phyloP scores from a whole-genome alignment of 2,113 vertebrate species.

The Carlito syrichta region DNA sequence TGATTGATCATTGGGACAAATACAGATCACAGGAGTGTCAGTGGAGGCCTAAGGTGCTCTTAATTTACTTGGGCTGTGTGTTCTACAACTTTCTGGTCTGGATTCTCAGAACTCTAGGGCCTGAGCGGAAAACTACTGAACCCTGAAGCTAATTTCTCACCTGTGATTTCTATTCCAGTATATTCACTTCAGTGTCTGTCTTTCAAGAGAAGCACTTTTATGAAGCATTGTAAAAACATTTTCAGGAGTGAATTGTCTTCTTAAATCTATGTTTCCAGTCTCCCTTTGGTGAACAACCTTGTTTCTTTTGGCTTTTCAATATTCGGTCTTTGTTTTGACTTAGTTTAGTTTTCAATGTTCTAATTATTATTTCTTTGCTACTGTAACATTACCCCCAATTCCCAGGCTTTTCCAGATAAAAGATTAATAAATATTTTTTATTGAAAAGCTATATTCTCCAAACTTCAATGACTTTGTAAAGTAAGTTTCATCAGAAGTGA shows the following conservation, averaged over 20 bases:
- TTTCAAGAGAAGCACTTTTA: background rate
- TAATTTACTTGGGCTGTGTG: background rate
- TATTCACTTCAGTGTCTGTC: background rate
- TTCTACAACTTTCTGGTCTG: too few species aligned
- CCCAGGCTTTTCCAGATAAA: background rate
- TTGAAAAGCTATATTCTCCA: conserved; percentile 26
- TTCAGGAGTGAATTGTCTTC: background rate
- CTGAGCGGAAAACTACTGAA: background rate
- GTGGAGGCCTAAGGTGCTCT: fast-evolving
- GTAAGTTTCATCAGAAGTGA: conserved; percentile 23
- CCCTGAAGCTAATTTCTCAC: background rate
- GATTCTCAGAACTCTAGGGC: background rate
- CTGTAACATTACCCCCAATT: background rate
- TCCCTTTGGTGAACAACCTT: background rate
- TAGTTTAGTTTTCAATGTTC: background rate
- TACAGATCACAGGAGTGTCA: background rate
- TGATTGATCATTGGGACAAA: background rate
- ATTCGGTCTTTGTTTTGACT: conserved; percentile 20
- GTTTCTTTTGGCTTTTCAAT: conserved; percentile 2
- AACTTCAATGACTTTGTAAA: conserved; percentile 37
- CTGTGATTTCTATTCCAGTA: background rate
- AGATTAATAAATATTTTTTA: conserved; percentile 37
- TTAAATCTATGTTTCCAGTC: background rate
- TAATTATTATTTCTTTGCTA: conserved; percentile 23
- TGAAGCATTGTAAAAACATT: conserved; percentile 25